Percentiles rank a stretch among this genome's conserved stretches.
Evolutionary conservation across 2,888 invertebrate genomes (phyloP).

Genomic region (Harpagoxenus sublaevis): DNA sequence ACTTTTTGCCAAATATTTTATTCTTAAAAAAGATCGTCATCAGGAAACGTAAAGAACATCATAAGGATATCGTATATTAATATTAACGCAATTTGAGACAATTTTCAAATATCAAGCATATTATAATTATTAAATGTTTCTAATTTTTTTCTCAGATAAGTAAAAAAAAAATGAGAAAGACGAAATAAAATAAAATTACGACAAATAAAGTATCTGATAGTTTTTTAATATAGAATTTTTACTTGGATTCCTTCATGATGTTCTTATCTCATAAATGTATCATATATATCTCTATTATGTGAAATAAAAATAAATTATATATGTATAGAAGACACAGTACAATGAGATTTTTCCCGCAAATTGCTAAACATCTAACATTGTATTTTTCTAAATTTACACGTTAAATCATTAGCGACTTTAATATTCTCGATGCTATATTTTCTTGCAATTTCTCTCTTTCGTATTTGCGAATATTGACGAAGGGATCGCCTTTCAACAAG

Average conservation of each 20-base stretch:
- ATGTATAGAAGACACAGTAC: not conserved
- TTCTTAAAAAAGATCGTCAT: too few species aligned
- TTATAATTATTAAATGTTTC: too few species aligned
- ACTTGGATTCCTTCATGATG: not conserved
- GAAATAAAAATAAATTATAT: not conserved
- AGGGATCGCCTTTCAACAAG: not conserved
- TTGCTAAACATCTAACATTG: not conserved
- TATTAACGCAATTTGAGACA: too few species aligned
- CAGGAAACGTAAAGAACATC: too few species aligned
- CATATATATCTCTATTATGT: not conserved
- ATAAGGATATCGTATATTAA: too few species aligned
- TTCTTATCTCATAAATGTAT: not conserved
- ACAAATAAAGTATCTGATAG: too few species aligned
- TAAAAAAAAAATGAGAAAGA: too few species aligned
- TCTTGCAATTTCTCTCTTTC: conserved; percentile 14
- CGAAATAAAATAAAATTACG: too few species aligned
- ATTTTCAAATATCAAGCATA: too few species aligned
- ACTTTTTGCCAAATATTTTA: too few species aligned
- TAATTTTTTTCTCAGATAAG: too few species aligned
- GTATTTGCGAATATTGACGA: not conserved
- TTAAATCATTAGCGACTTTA: not conserved
- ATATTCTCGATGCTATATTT: not conserved
- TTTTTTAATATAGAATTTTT: not conserved
- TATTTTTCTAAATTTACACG: not conserved
- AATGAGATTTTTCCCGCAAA: not conserved